Conservation (phyloP, 2,888 invertebrate genomes). For the Myathropa florea region DNA sequence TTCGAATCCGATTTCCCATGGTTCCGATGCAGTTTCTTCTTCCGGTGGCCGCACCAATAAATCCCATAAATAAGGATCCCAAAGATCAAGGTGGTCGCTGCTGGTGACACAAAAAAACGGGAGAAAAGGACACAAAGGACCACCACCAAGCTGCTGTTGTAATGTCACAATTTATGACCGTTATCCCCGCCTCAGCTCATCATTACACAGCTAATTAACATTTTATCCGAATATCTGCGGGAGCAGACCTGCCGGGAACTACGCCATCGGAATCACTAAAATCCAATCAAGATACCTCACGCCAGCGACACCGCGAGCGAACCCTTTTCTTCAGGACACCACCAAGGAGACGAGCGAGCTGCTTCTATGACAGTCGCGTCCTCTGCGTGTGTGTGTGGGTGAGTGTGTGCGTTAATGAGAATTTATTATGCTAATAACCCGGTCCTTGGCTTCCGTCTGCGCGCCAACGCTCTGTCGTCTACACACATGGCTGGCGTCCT, state of each 20-base stretch:
- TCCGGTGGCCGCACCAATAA: conserved; percentile 48
- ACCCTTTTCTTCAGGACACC: conserved; percentile 49
- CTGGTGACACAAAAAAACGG: conserved; percentile 4
- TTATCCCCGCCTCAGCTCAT: conserved; percentile 40
- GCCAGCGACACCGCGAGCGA: neutral
- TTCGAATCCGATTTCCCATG: conserved; percentile 56
- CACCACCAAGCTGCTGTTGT: neutral
- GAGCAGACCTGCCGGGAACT: conserved; percentile 7
- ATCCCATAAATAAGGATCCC: conserved; percentile 56
- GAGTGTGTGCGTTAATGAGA: conserved; percentile 59
- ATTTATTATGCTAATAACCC: conserved; percentile 70
- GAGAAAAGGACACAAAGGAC: neutral
- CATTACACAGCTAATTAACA: conserved; percentile 69
- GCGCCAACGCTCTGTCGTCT: neutral
- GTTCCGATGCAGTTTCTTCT: conserved; percentile 52
- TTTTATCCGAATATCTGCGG: conserved; percentile 52
- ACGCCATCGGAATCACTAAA: conserved; percentile 54
- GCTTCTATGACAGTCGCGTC: neutral
- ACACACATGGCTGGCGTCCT: conserved; percentile 4
- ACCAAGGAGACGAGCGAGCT: neutral
- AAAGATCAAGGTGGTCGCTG: conserved; percentile 53
- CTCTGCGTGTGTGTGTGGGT: neutral
- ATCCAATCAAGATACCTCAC: conserved; percentile 48
- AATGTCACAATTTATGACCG: conserved; percentile 44
- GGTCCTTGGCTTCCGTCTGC: conserved; percentile 47